These are phyloP conservation scores for Heterodera filipjevi DNA, from an alignment of 2,888 invertebrate genomes.

Conservation along the genomic window DNA sequence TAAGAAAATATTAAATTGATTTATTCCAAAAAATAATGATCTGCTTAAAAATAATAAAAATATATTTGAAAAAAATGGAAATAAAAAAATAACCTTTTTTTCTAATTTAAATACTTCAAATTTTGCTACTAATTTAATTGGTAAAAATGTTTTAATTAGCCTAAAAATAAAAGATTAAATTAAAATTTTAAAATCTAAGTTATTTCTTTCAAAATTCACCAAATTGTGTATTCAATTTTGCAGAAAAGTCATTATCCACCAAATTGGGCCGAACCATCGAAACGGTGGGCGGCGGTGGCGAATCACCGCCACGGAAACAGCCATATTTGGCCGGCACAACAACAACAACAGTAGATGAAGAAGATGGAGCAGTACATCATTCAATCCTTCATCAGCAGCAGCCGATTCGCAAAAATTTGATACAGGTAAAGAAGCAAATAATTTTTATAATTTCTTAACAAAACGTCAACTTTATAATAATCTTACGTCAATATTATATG, in stretches of 20 bases:
- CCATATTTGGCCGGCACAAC: neutral
- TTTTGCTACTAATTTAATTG: too few species aligned
- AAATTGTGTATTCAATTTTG: too few species aligned
- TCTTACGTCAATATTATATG: too few species aligned
- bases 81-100: too few species aligned
- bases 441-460: slow-evolving; percentile 11
- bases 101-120: too few species aligned
- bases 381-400: slow-evolving; percentile 1
- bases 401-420: slow-evolving; percentile 34
- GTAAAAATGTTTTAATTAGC: too few species aligned
- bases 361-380: neutral
- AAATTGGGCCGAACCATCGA: neutral
- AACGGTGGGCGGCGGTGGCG: neutral
- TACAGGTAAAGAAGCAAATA: slow-evolving; percentile 21
- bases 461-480: neutral
- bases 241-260: neutral
- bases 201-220: too few species aligned
- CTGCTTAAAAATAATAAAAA: too few species aligned
- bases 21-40: too few species aligned
- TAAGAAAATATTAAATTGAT: neutral
- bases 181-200: too few species aligned
- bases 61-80: neutral
- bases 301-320: slow-evolving; percentile 16
- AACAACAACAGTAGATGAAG: neutral
- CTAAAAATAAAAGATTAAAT: too few species aligned